phyloP scores from a whole-genome alignment of 2,113 vertebrate genomes.

The Seriola quinqueradiata region DNA sequence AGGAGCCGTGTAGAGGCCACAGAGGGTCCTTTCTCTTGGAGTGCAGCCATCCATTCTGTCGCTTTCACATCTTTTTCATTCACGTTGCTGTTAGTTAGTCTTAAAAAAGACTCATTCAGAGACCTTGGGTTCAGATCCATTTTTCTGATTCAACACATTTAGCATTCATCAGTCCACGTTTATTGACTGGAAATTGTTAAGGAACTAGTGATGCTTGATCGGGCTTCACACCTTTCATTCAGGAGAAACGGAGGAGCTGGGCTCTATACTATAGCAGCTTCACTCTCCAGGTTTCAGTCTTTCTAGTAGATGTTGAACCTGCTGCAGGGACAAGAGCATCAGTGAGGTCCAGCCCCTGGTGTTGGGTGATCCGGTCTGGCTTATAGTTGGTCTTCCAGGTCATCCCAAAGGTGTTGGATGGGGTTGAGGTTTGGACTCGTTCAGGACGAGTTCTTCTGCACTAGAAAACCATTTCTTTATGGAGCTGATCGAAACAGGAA shows the following conservation, averaged over 20 bases:
- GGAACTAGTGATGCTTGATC: not conserved
- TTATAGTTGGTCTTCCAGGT: too few relatives aligned
- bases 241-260: not conserved
- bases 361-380: too few relatives aligned
- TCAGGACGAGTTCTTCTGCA: too few relatives aligned
- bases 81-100: fast-evolving
- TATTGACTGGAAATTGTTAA: not conserved
- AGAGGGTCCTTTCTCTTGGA: not conserved
- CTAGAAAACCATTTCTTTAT: too few relatives aligned
- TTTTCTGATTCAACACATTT: not conserved
- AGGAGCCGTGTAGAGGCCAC: not conserved
- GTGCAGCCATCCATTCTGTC: not conserved
- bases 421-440: too few relatives aligned
- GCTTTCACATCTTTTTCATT: not conserved
- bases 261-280: too few relatives aligned
- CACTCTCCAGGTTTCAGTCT: too few relatives aligned
- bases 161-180: not conserved
- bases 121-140: not conserved
- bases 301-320: too few relatives aligned
- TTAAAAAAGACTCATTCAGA: not conserved
- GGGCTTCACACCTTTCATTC: not conserved
- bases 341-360: too few relatives aligned
- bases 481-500: too few relatives aligned
- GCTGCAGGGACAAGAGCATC: too few relatives aligned
- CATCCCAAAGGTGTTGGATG: too few relatives aligned